Percentiles rank a stretch among this genome's conserved stretches.
Conservation (phyloP, 2,113 vertebrate species). For the Rhegmatorhina hoffmannsi region DNA sequence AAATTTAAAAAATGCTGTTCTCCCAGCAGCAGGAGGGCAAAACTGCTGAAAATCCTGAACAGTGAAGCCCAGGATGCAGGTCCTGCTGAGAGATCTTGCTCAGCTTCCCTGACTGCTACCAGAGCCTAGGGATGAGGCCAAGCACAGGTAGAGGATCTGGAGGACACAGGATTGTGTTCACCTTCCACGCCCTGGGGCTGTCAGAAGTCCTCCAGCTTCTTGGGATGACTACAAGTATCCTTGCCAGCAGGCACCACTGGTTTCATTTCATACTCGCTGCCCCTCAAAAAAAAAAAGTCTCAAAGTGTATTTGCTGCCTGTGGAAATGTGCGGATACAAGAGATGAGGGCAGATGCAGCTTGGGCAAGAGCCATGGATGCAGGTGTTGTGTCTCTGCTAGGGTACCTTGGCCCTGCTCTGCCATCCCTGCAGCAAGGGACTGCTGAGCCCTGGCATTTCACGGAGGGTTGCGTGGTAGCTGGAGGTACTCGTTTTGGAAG, state of each 20-base stretch:
- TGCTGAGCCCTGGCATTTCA: neutral
- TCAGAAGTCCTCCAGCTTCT: neutral
- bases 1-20: neutral
- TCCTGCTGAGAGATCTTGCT: neutral
- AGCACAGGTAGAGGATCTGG: neutral
- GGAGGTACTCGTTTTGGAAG: neutral
- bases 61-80: neutral
- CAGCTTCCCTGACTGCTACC: neutral
- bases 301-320: neutral
- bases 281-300: neutral
- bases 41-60: neutral
- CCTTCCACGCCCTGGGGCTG: neutral
- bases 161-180: neutral
- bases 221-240: neutral
- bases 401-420: neutral
- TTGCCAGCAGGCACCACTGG: neutral
- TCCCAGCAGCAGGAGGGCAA: neutral
- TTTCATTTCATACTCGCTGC: neutral
- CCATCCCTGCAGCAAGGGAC: neutral
- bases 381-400: neutral
- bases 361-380: neutral
- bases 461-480: neutral
- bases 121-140: neutral
- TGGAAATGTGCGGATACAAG: neutral
- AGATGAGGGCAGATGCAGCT: neutral